Evolutionary conservation across 1,140 invertebrate genomes (phyloP).

Genomic region (Caenorhabditis brenneri): DNA sequence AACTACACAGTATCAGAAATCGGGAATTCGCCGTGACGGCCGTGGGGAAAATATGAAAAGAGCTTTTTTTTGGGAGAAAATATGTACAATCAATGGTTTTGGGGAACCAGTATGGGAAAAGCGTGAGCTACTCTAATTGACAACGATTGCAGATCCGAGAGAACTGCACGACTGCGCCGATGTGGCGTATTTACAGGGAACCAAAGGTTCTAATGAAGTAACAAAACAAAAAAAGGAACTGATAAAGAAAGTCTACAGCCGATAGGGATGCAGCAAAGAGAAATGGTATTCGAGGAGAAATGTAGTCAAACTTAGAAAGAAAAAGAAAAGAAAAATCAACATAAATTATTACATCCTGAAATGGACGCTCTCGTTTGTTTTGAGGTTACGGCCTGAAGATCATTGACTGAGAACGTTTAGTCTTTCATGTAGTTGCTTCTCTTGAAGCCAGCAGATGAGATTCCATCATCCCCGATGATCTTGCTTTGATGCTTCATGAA

Average conservation of each 20-base stretch:
- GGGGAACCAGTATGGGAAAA: slow-evolving; percentile 30
- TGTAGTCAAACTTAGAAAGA: not conserved
- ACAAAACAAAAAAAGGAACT: not conserved
- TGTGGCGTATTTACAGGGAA: slow-evolving; percentile 7
- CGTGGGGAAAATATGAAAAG: no score
- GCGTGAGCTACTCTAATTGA: slow-evolving; percentile 41
- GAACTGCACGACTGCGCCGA: slow-evolving; percentile 23
- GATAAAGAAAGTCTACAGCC: not conserved
- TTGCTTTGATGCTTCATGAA: slow-evolving; percentile 52
- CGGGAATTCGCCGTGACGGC: not conserved
- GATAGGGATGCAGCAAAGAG: not conserved
- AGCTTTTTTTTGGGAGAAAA: not conserved
- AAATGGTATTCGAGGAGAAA: not conserved
- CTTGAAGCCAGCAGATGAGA: slow-evolving; percentile 29
- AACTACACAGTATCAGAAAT: not conserved
- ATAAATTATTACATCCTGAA: slow-evolving; percentile 42
- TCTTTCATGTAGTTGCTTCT: slow-evolving; percentile 37
- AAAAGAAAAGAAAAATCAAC: not conserved
- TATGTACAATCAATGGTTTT: slow-evolving; percentile 32
- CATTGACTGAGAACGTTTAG: not conserved
- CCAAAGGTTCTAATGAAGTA: not conserved
- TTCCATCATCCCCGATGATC: slow-evolving; percentile 46
- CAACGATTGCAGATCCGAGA: slow-evolving; percentile 40
- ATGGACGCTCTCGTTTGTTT: slow-evolving; percentile 13
- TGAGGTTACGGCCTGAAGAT: slow-evolving; percentile 21